Base-by-base conservation (phyloP, 2,888 invertebrate species). In the Sicus ferrugineus region DNA sequence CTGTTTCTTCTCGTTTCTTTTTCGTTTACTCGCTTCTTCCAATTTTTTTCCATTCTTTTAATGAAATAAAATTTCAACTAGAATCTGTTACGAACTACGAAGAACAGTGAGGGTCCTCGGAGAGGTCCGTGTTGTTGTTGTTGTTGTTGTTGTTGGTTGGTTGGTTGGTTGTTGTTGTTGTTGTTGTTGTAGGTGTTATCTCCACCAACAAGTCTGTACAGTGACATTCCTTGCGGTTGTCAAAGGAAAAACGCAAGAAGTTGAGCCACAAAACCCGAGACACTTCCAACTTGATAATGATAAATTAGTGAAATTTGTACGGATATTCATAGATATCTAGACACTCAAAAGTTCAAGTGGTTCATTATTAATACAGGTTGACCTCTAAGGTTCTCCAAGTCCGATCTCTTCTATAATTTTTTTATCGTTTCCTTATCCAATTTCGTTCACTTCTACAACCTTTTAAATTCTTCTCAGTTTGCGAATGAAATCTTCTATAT, bases 121-220 rank as follows among this genome's bases (percentile, higher is more conserved):
- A n/a, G n/a, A n/a, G n/a, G n/a, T 42, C 42, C 42, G n/a, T 31
- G 5, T 14, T 21, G 42, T 34, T 61, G 34, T 34, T 61, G 38
- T 34, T 23, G 19, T 59, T 21, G 14, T 38, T 38, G 21, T 9
- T 38, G 58, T 58, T 30, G 23, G n/a, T n/a, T n/a, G n/a, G n/a
- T n/a, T n/a, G n/a, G n/a, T n/a, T n/a, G n/a, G n/a, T 58, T 58
- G 28, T 58, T 28, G 58, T 58, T 28, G 30, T 34, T 59, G 31
- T 59, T 31, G 14, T 34, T 59, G 59, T 2, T 31, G 23, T 59
- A 21, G 34, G n/a, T 31, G 19, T 6, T n/a, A 9, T 52, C 11
- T 7, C 48, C 9, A 1, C 14, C 14, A 38, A 9, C 38, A 16
- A 11, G 46, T 46, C 3, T 46, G 14, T 21, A 52, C 21, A 52